Evolutionary conservation across 2,797 vertebrate genomes (phyloP).

Genomic region (Mormyrus hasselquistii): DNA sequence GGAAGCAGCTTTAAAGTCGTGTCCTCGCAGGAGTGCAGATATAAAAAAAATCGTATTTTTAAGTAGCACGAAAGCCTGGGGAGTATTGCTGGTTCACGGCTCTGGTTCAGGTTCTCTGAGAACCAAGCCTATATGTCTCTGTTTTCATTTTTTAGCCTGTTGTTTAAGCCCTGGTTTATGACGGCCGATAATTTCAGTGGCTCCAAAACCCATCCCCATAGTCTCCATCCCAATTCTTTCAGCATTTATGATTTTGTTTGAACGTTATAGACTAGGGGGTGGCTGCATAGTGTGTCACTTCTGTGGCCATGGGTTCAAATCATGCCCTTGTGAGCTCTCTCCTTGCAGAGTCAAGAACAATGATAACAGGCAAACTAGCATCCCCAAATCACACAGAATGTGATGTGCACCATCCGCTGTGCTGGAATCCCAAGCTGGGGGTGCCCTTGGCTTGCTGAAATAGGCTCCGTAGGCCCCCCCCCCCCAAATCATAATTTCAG

Average conservation of each 20-base stretch:
- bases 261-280: background rate
- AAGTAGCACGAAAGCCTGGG: background rate
- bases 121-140: background rate
- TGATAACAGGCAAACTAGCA: background rate
- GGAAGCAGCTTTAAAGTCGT: background rate
- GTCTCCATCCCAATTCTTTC: background rate
- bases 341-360: background rate
- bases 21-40: background rate
- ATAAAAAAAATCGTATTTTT: background rate
- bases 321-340: background rate
- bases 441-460: background rate
- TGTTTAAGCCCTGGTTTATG: background rate
- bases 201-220: background rate
- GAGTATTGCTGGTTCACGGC: background rate
- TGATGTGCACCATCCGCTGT: background rate
- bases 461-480: background rate
- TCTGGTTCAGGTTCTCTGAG: background rate
- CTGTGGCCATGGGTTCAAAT: background rate
- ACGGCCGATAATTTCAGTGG: background rate
- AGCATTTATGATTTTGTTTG: background rate
- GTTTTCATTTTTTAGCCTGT: background rate
- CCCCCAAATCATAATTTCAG: background rate
- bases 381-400: background rate
- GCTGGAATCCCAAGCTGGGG: background rate
- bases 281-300: background rate